Base-by-base conservation (phyloP, 1,140 invertebrate species). In the Dreissena rostriformis region DNA sequence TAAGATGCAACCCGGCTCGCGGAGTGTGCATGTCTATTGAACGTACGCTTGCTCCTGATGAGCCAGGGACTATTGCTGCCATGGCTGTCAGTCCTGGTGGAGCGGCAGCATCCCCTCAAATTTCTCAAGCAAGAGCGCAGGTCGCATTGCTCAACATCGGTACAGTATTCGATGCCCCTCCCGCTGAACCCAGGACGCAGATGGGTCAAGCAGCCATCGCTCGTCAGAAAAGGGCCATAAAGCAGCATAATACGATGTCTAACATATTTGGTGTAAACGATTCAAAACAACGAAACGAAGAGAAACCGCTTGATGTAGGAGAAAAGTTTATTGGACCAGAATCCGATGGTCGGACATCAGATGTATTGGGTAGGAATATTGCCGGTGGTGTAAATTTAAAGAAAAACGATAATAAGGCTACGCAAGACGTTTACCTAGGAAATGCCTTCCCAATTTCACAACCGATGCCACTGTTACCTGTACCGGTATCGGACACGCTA, bases 141-240 rank as follows among this genome's bases (percentile, higher is more conserved):
- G 73, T 22, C 28, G 51, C 82, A 39, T 57, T 39, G n/a, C 7
- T 84, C 22, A 8, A 15, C 15, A n/a, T 84, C 22, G 82, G 82
- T 17, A 65, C 65, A 49, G 29, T 17, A 17, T 84, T 84, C 53
- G 49, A 22, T 19, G 82, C 65, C 26, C 82, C 82, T 22, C 82
- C 74, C 52, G 17, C 82, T 0, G 82, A 84, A 52, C 66, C 66
- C 39, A 70, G 82, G 77, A 77, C 82, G 12, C 74, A 57, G 24
- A 74, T 70, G 51, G 65, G 17, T 22, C 63, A 39, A 22, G 39
- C 53, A n/a, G 24, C 15, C 11, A 68, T 57, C 49, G 55, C 52
- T 11, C 8, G 15, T 7, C 6, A 49, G 1, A 17, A 29, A 49
- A n/a, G 71, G 17, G 26, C n/a, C 8, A 8, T 39, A 68, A 5